Conservation (phyloP, 1,140 invertebrate species). For the Ganaspis sp. region DNA sequence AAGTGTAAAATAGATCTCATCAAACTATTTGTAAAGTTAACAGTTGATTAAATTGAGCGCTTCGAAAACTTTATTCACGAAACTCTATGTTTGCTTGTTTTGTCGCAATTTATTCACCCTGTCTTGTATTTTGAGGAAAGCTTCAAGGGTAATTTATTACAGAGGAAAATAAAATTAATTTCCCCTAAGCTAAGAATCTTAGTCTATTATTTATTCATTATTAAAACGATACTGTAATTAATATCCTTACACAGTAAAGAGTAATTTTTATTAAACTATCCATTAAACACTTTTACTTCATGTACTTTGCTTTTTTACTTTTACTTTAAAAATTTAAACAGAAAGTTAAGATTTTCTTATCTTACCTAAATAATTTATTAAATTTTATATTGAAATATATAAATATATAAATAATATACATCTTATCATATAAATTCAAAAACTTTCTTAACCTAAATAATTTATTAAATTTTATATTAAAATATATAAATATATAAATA, state of each 20-base stretch:
- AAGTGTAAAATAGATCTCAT: neutral
- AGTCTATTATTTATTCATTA: neutral
- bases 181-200: neutral
- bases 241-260: neutral
- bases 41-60: neutral
- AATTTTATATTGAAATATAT: too few species aligned
- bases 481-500: too few species aligned
- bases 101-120: conserved; percentile 9
- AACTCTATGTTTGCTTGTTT: conserved; percentile 6
- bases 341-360: too few species aligned
- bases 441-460: too few species aligned
- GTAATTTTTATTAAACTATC: too few species aligned
- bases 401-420: too few species aligned
- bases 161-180: conserved; percentile 3
- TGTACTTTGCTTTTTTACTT: too few species aligned
- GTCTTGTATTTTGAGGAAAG: conserved; percentile 1
- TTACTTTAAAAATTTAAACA: too few species aligned
- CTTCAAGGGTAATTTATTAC: neutral
- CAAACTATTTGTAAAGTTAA: neutral
- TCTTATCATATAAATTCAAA: too few species aligned
- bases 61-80: neutral
- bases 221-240: neutral
- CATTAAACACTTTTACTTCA: too few species aligned
- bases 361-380: too few species aligned
- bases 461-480: too few species aligned